These are phyloP conservation scores for Babylonia areolata DNA, from an alignment of 1,140 invertebrate genomes.

Conservation along the genomic window DNA sequence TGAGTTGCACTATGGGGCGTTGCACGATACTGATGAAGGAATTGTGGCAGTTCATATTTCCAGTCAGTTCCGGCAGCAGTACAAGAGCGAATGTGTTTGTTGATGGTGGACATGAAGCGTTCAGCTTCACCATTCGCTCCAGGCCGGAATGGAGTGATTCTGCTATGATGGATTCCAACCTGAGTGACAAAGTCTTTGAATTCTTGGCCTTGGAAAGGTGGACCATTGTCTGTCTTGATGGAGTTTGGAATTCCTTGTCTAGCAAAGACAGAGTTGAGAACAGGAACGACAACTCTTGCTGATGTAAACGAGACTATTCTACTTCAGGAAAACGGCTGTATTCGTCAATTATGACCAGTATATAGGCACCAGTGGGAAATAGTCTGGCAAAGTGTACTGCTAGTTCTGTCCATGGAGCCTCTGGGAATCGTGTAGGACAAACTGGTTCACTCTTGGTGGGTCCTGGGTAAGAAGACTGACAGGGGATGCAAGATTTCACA, in stretches of 20 bases:
- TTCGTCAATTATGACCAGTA: slow-evolving; percentile 59
- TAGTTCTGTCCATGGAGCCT: slow-evolving; percentile 53
- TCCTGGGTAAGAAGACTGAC: slow-evolving; percentile 45
- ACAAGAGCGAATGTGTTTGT: slow-evolving; percentile 39
- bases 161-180: slow-evolving; percentile 48
- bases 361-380: slow-evolving; percentile 56
- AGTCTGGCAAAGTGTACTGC: slow-evolving; percentile 55
- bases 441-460: slow-evolving; percentile 55
- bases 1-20: slow-evolving; percentile 43
- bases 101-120: slow-evolving; percentile 47
- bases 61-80: slow-evolving; percentile 38
- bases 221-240: slow-evolving; percentile 52
- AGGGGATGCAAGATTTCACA: slow-evolving; percentile 60
- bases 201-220: slow-evolving; percentile 46
- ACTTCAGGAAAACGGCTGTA: slow-evolving; percentile 58
- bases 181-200: slow-evolving; percentile 31
- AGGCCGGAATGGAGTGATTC: slow-evolving; percentile 49
- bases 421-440: slow-evolving; percentile 45
- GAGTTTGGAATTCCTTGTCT: slow-evolving; percentile 35
- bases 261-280: slow-evolving; percentile 50
- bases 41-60: slow-evolving; percentile 39
- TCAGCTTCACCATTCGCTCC: slow-evolving; percentile 48
- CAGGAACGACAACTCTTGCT: slow-evolving; percentile 37
- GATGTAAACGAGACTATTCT: slow-evolving; percentile 54
- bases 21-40: slow-evolving; percentile 48